Percentiles rank a stretch among this genome's conserved stretches.
Conservation (phyloP, 2,888 invertebrate species). For the Digitonthophagus gazella region DNA sequence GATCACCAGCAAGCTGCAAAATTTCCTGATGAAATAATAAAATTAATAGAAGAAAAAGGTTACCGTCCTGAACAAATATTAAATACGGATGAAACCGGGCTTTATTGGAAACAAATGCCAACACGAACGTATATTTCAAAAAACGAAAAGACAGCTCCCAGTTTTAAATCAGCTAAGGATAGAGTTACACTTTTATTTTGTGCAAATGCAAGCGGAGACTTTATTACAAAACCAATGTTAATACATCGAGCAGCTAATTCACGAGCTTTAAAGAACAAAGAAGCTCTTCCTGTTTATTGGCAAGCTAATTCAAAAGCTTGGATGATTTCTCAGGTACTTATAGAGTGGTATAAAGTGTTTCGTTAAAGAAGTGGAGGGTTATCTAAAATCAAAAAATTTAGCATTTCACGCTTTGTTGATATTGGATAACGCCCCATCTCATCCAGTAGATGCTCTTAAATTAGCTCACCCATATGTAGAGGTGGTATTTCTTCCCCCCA, state of each 20-base stretch:
- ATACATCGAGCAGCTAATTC: constrained; percentile 35
- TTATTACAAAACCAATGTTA: constrained; percentile 32
- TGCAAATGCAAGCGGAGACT: constrained; percentile 31
- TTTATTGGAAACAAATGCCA: constrained; percentile 35
- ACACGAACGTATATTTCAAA: constrained; percentile 31
- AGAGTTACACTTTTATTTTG: constrained; percentile 31
- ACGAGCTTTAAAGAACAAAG: constrained; percentile 30
- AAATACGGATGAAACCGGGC: constrained; percentile 38
- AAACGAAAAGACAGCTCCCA: constrained; percentile 31
- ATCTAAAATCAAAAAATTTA: too few relatives aligned
- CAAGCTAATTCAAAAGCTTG: constrained; percentile 35
- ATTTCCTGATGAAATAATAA: constrained; percentile 23
- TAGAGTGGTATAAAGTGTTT: constrained; percentile 35
- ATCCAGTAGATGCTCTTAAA: too few relatives aligned
- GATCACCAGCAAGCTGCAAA: constrained; percentile 26
- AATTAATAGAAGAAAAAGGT: constrained; percentile 27
- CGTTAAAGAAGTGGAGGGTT: too few relatives aligned
- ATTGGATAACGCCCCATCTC: too few relatives aligned
- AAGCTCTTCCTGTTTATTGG: constrained; percentile 30
- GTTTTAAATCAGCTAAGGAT: constrained; percentile 34
- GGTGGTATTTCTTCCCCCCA: too few relatives aligned
- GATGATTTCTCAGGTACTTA: constrained; percentile 31
- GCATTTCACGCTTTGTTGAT: too few relatives aligned
- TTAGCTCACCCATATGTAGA: too few relatives aligned
- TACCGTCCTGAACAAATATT: constrained; percentile 39